Conservation (phyloP, 2,113 vertebrate genomes). For the Jacana jacana region DNA sequence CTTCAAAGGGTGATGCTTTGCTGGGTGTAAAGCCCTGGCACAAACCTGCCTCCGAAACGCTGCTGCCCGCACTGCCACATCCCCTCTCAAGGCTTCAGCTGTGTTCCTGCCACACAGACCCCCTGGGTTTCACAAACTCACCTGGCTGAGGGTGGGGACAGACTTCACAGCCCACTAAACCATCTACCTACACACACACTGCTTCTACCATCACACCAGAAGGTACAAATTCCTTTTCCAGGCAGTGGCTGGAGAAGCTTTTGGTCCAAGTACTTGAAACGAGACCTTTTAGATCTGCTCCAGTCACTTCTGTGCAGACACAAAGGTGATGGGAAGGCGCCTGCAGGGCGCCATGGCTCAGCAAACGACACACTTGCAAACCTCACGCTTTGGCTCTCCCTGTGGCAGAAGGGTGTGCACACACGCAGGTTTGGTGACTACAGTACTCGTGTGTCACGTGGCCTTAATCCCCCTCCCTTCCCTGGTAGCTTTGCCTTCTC, state of each 20-base stretch:
- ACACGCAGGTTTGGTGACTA: not conserved
- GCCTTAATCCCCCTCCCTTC: not conserved
- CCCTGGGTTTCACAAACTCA: not conserved
- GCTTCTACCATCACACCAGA: not conserved
- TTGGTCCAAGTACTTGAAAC: rapidly evolving
- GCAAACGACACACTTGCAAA: no score
- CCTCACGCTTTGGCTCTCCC: not conserved
- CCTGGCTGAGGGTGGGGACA: not conserved
- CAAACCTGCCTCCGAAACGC: not conserved
- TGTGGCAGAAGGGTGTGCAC: rapidly evolving
- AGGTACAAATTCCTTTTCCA: not conserved
- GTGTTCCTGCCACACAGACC: not conserved
- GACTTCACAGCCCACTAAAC: not conserved
- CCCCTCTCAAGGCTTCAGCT: not conserved
- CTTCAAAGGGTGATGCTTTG: not conserved
- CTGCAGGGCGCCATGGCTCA: not conserved
- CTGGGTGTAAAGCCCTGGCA: not conserved
- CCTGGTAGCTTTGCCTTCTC: not conserved
- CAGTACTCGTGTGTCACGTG: no score
- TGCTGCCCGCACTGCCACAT: rapidly evolving
- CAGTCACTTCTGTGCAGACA: not conserved
- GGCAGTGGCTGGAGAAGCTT: not conserved
- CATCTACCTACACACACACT: rapidly evolving
- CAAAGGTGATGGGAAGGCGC: rapidly evolving
- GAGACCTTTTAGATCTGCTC: not conserved